phyloP scores from a whole-genome alignment of 2,888 invertebrate species.

The Erebia ligea region DNA sequence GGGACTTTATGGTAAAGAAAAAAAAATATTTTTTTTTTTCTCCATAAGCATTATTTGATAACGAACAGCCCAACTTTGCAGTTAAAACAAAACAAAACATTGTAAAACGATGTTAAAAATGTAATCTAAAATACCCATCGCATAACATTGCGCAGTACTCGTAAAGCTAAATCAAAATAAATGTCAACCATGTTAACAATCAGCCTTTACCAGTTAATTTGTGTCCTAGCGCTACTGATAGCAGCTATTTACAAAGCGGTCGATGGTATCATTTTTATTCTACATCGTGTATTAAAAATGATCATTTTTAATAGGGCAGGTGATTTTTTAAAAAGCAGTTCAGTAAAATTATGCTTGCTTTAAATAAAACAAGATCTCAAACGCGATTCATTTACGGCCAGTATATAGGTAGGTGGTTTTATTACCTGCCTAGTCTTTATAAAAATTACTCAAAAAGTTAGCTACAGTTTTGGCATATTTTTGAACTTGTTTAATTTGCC shows the following conservation, averaged over 20 bases:
- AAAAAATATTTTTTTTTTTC: too few species aligned
- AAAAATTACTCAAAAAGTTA: too few species aligned
- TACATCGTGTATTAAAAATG: conserved; percentile 20
- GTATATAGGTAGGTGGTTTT: too few species aligned
- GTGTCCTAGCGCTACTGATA: conserved; percentile 18
- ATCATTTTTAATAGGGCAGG: too few species aligned
- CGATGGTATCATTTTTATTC: conserved; percentile 30
- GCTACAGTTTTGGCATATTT: too few species aligned
- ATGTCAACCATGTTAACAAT: conserved; percentile 11
- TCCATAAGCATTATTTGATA: not conserved
- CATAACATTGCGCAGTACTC: not conserved
- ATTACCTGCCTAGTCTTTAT: too few species aligned
- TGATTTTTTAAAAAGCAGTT: too few species aligned
- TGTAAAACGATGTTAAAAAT: not conserved
- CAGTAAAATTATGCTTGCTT: too few species aligned
- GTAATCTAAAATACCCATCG: not conserved
- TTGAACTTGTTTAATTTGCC: too few species aligned
- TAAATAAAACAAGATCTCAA: too few species aligned
- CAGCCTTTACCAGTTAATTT: conserved; percentile 23
- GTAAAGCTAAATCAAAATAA: conserved; percentile 17
- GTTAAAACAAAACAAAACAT: not conserved
- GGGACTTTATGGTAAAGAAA: too few species aligned
- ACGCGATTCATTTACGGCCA: too few species aligned
- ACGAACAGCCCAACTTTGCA: not conserved
- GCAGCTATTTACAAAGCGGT: conserved; percentile 32